Evolutionary conservation across 2,888 invertebrate genomes (phyloP).

Genomic region (Hermaeophaga mercurialis): DNA sequence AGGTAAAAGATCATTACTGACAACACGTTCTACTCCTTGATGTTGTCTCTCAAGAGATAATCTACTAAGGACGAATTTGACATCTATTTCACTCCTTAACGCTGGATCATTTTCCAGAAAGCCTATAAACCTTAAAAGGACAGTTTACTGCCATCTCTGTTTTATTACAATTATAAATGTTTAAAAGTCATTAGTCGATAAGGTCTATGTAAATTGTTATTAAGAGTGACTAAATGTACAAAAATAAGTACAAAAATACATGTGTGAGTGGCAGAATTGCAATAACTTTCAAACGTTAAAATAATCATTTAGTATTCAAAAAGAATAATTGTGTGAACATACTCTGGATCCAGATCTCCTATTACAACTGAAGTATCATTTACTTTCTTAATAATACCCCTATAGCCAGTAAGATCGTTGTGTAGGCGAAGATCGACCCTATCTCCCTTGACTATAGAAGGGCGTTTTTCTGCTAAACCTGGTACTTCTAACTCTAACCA

Average conservation of each 20-base stretch:
- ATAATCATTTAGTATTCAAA: too few species aligned
- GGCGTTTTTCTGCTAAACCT: constrained; percentile 71
- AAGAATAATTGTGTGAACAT: too few species aligned
- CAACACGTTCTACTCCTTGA: constrained; percentile 52
- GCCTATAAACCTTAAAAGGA: constrained; percentile 3
- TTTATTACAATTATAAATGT: too few species aligned
- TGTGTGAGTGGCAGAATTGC: too few species aligned
- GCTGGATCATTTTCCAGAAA: constrained; percentile 40
- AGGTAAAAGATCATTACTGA: constrained; percentile 32
- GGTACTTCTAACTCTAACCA: constrained; percentile 62
- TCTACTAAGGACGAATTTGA: constrained; percentile 59
- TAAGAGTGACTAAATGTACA: too few species aligned
- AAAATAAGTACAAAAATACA: too few species aligned
- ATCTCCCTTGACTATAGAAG: constrained; percentile 69
- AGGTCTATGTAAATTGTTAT: too few species aligned
- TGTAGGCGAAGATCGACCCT: constrained; percentile 56
- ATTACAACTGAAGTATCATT: constrained; percentile 56
- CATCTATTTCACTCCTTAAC: constrained; percentile 50
- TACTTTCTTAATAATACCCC: constrained; percentile 56
- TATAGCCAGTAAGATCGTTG: constrained; percentile 52
- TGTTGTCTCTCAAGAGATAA: constrained; percentile 60
- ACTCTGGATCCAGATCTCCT: constrained; percentile 52
- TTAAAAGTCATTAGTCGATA: too few species aligned
- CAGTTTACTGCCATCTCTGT: too few species aligned
- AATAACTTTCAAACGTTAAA: too few species aligned